These are phyloP conservation scores for Suricata suricatta DNA, from an alignment of 2,113 vertebrate species.

Conservation along the genomic window DNA sequence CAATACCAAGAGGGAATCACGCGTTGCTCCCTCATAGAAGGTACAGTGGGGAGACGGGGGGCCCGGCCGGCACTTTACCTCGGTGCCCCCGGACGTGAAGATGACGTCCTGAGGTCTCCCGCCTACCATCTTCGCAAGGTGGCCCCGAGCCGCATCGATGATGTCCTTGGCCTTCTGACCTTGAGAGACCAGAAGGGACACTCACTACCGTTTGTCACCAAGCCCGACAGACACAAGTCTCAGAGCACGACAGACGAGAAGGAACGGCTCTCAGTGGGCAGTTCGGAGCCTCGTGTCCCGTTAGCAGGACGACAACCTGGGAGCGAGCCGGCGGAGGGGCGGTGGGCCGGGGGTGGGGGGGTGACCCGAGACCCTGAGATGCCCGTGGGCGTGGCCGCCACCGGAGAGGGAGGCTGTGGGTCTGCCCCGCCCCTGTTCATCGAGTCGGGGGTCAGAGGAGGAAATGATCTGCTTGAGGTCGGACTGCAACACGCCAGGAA, in stretches of 20 bases:
- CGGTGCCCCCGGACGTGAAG: conserved; percentile 96
- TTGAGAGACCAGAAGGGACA: conserved; percentile 62
- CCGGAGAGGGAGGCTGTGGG: neutral
- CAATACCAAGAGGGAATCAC: neutral
- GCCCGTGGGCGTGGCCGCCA: fast-evolving
- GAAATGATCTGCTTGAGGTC: neutral
- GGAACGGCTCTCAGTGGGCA: fast-evolving
- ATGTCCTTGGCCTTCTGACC: conserved; percentile 92
- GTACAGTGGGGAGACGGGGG: fast-evolving
- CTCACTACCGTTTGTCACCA: neutral
- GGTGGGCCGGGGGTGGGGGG: neutral
- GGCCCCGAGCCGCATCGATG: conserved; percentile 88
- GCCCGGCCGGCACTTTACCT: conserved; percentile 85
- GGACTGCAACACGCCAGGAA: neutral
- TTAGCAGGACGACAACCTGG: fast-evolving
- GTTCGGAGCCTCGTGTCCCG: fast-evolving
- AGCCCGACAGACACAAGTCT: fast-evolving
- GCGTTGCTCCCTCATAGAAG: fast-evolving
- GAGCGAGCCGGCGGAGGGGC: fast-evolving
- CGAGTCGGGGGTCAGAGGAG: neutral
- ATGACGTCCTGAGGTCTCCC: conserved; percentile 90
- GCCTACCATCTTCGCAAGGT: conserved; percentile 91
- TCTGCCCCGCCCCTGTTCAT: neutral
- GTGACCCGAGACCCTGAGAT: fast-evolving
- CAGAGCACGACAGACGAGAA: neutral